Evolutionary conservation across 2,888 invertebrate genomes (phyloP).

Genomic region (Nebria salina): DNA sequence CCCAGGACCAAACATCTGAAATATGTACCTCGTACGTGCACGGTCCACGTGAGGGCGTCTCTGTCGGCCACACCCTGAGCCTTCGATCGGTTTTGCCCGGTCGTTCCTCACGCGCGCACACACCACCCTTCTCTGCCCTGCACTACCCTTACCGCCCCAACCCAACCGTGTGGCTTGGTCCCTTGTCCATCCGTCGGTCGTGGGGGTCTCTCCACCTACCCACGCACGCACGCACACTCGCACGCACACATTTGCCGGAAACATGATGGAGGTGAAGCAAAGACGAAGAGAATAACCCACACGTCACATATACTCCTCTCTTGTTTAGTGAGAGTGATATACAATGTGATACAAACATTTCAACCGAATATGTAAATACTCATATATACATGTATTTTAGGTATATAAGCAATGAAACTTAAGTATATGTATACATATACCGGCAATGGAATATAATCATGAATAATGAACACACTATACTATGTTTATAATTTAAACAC

Average conservation of each 20-base stretch:
- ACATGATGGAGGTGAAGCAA: slow-evolving; percentile 7
- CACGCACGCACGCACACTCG: slow-evolving; percentile 10
- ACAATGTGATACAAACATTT: background rate
- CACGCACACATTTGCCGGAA: slow-evolving; percentile 1
- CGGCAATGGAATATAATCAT: too few species aligned
- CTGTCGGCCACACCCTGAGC: slow-evolving; percentile 59
- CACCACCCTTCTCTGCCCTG: slow-evolving; percentile 56
- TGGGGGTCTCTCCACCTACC: background rate
- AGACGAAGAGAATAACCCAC: background rate
- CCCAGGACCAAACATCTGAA: too few species aligned
- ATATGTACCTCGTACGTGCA: background rate
- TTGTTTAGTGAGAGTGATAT: background rate
- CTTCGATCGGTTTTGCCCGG: slow-evolving; percentile 64
- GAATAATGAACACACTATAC: too few species aligned
- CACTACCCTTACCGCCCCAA: slow-evolving; percentile 52
- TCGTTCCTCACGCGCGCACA: slow-evolving; percentile 61
- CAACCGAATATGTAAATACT: background rate
- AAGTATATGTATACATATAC: background rate
- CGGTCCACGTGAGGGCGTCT: slow-evolving; percentile 22
- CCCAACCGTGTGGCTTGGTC: slow-evolving; percentile 4
- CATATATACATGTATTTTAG: too few species aligned
- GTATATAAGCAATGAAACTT: too few species aligned
- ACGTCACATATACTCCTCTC: background rate
- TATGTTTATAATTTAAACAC: too few species aligned
- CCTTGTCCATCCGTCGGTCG: background rate